A percentile compares a stretch with the other conserved stretches of the same genome.
These are phyloP conservation scores for Himalopsyche anomala DNA, from an alignment of 2,888 invertebrate species.

Conservation along the genomic window DNA sequence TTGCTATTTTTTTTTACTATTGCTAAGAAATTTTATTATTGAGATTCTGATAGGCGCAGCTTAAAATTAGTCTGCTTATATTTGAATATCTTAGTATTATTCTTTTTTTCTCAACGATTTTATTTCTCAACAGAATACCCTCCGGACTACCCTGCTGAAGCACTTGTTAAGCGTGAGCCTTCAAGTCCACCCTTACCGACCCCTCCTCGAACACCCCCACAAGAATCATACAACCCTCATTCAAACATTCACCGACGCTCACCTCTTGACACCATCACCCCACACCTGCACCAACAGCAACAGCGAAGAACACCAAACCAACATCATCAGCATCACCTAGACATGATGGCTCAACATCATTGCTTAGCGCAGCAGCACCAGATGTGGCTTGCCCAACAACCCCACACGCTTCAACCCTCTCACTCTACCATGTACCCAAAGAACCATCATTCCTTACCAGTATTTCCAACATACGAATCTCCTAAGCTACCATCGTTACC, in stretches of 20 bases:
- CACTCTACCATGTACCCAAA: conserved; percentile 69
- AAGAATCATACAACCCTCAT: conserved; percentile 67
- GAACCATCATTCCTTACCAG: conserved; percentile 62
- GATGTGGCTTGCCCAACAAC: conserved; percentile 65
- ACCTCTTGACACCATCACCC: conserved; percentile 71
- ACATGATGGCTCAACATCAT: conserved; percentile 65
- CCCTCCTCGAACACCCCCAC: conserved; percentile 86
- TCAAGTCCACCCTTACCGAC: conserved; percentile 80
- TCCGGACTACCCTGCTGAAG: conserved; percentile 78
- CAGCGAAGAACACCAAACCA: conserved; percentile 32
- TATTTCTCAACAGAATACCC: conserved; percentile 74
- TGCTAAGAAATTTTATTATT: too few relatives aligned
- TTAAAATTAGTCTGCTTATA: too few relatives aligned
- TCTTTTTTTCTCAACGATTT: background rate
- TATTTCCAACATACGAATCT: conserved; percentile 62
- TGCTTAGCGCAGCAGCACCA: conserved; percentile 66
- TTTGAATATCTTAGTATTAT: too few relatives aligned
- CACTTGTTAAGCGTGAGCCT: conserved; percentile 79
- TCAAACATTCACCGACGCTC: conserved; percentile 72
- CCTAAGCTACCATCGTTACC: conserved; percentile 52
- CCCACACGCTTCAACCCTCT: conserved; percentile 68
- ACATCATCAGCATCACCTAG: conserved; percentile 59
- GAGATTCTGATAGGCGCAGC: too few relatives aligned
- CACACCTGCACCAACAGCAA: conserved; percentile 44
- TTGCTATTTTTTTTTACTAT: too few relatives aligned